Conservation (phyloP, 1,140 invertebrate genomes). For the Drosophila nigrodunni region DNA sequence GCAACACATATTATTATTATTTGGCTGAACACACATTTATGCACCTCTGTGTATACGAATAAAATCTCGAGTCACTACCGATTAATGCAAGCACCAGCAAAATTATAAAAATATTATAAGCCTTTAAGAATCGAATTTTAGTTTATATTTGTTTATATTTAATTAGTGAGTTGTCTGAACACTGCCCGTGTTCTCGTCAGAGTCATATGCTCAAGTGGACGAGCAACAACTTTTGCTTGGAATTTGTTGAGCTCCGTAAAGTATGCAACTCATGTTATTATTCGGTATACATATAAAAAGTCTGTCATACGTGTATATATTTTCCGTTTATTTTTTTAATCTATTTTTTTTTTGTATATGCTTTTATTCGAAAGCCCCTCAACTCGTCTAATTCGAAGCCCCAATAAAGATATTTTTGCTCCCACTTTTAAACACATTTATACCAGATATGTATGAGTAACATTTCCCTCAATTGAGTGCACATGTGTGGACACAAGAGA, state of each 20-base stretch:
- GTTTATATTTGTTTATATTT: background rate
- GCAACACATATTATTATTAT: too few relatives aligned
- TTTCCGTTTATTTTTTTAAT: too few relatives aligned
- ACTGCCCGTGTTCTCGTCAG: background rate
- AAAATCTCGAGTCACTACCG: background rate
- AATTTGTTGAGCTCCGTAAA: too few relatives aligned
- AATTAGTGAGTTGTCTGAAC: background rate
- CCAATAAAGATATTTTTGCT: background rate
- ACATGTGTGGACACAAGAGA: constrained; percentile 1
- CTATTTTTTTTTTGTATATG: too few relatives aligned
- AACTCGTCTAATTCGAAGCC: too few relatives aligned
- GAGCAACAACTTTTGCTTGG: background rate
- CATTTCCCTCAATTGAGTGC: background rate
- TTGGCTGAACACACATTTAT: too few relatives aligned
- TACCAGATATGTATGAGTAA: background rate
- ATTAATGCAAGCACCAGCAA: too few relatives aligned
- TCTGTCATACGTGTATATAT: too few relatives aligned
- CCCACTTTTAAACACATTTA: background rate
- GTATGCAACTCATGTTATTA: too few relatives aligned
- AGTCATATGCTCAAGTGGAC: background rate
- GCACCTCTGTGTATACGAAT: too few relatives aligned
- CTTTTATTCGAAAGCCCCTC: too few relatives aligned
- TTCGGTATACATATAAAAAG: too few relatives aligned
- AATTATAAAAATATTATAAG: background rate
- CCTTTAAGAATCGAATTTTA: background rate